Evolutionary conservation across 1,140 invertebrate species (phyloP), one percentile per base, ranked within the genome.

Genomic region (Telenomus remus): DNA sequence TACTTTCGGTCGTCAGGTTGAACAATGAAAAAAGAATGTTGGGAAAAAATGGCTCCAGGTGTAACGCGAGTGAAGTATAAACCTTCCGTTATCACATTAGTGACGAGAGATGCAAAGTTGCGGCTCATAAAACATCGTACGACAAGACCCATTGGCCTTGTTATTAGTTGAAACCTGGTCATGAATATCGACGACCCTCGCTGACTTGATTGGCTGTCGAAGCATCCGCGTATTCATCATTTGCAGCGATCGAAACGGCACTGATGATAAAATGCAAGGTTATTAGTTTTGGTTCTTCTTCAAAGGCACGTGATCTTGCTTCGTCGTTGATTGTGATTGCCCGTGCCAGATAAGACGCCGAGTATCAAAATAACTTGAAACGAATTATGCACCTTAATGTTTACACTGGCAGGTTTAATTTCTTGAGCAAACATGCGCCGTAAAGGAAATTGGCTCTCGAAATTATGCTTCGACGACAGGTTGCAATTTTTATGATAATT

Each of bases 71-170:
- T 61, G 68, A 82, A 84, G 6, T 27, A 6, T 6, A 27, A 27
- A 27, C 19, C 19, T 27, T 27, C 19, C 19, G 19, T 3, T 27
- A 85, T 85, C 79, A 66, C 80, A 81, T 82, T 79, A 79, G 35
- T 59, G 64, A 68, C 57, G 75, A 70, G 69, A 63, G 64, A 56
- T 74, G 76, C 51, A 55, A 72, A 65, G 82, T 85, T 70, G 66
- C 80, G 76, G 66, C 79, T 86, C 80, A 80, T 85, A 85, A 86
- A 83, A 65, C 76, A 71, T 80, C 79, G 82, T 81, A 60, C 69
- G 76, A 82, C 64, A 78, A 79, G 79, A 75, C 65, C 65, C 79
- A 80, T 82, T 86, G 82, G 83, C 78, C 81, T 82, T 85, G 83
- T 84, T 80, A 83, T 82, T 82, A 80, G 59, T 9, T 60, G 47